Evolutionary conservation across 2,113 vertebrate species (phyloP), one percentile per base, ranked within the genome.

Genomic region (Pteruthius melanotis): DNA sequence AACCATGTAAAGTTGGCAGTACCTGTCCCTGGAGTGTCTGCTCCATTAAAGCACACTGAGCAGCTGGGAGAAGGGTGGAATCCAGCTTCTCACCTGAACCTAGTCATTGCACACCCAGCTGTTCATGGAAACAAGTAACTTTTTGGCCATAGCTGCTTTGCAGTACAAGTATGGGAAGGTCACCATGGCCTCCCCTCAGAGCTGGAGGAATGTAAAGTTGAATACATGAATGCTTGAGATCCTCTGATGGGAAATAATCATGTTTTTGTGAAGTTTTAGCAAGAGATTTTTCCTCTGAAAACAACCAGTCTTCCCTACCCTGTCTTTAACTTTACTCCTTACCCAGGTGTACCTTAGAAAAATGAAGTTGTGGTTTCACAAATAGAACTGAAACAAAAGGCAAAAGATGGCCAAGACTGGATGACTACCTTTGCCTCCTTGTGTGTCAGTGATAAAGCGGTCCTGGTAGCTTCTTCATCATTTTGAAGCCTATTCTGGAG

Each of bases 131-230:
- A n/a, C 6, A n/a, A 81, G 8, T 24, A 17, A 23, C 27, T 39
- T 44, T 45, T 16, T 33, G 39, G 27, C 23, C 40, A 37, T 7
- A 69, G 57, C 27, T 75, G 15, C 24, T 65, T 90, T 2, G 1
- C 22, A 56, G 17, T 42, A 22, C 0, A 0, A 56, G 10, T 21
- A 28, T 4, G 4, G 9, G n/a, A 37, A 68, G 13, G 31, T 47
- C 53, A 81, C 14, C 15, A 5, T 5, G 21, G 22, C 18, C 31
- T 76, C 23, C n/a, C 42, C 22, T 33, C 10, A 71, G 42, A 79
- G 9, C 28, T 53, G 44, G 13, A 59, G 39, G 10, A 23, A 57
- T 27, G 33, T 27, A 47, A 71, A 3, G 5, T 57, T 90, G 49
- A 79, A 50, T 13, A 18, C 30, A 7, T 40, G 19, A 91, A 57